These are phyloP conservation scores for Thymallus thymallus DNA, from an alignment of 2,113 vertebrate species.

Conservation along the genomic window DNA sequence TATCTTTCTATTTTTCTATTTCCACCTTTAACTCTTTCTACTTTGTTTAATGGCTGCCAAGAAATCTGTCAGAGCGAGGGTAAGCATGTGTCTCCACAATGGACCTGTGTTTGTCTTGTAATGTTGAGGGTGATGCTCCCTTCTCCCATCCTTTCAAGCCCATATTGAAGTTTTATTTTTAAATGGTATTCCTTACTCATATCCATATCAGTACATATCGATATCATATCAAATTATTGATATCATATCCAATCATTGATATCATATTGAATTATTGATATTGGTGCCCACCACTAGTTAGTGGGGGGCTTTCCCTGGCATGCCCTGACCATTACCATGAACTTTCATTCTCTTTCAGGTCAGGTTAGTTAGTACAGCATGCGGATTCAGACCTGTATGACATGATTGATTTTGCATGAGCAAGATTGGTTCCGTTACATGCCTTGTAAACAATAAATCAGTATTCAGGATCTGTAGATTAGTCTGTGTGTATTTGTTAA, in stretches of 20 bases:
- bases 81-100: slow-evolving; percentile 62
- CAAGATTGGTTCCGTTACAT: not conserved
- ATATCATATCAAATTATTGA: too few relatives aligned
- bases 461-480: not conserved
- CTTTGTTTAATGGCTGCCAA: slow-evolving; percentile 46
- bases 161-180: not conserved
- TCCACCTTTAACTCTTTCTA: slow-evolving; percentile 13
- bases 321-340: not conserved
- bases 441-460: not conserved
- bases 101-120: slow-evolving; percentile 20
- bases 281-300: not conserved
- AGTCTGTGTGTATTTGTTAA: not conserved
- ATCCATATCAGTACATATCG: too few relatives aligned
- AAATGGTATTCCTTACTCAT: too few relatives aligned
- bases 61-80: slow-evolving; percentile 88
- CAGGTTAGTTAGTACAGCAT: too few relatives aligned
- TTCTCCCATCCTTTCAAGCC: not conserved
- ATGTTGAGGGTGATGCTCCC: slow-evolving; percentile 19
- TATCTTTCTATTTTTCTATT: not conserved
- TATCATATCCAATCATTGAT: too few relatives aligned
- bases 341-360: too few relatives aligned
- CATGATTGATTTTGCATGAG: not conserved
- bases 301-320: not conserved
- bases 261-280: too few relatives aligned
- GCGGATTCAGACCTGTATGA: too few relatives aligned